Conservation (phyloP, 1,140 invertebrate genomes). For the Chlorops oryzae region DNA sequence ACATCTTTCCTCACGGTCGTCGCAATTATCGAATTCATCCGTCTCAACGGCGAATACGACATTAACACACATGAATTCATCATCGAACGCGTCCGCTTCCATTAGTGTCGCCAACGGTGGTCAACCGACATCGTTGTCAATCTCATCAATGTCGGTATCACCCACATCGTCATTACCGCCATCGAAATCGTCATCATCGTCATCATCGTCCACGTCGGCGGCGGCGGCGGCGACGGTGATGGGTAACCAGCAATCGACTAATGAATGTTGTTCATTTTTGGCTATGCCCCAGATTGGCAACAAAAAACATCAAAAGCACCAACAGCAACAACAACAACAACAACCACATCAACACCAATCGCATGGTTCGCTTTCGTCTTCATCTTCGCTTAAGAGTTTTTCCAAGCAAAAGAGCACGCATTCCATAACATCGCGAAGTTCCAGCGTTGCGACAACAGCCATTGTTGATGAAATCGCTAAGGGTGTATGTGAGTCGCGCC, state of each 20-base stretch:
- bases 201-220: too few relatives aligned
- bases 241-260: too few relatives aligned
- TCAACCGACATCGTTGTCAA: neutral
- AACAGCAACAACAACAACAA: conserved; percentile 5
- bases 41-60: conserved; percentile 42
- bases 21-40: conserved; percentile 35
- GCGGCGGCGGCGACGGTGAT: too few relatives aligned
- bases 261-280: too few relatives aligned
- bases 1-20: conserved; percentile 39
- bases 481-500: conserved; percentile 6
- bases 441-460: too few relatives aligned
- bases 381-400: conserved; percentile 6
- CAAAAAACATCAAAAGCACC: too few relatives aligned
- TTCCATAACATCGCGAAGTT: conserved; percentile 1
- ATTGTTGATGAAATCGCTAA: too few relatives aligned
- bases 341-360: neutral
- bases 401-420: conserved; percentile 8
- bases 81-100: conserved; percentile 5
- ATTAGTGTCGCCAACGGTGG: neutral
- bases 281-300: too few relatives aligned
- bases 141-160: neutral
- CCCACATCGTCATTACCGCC: too few relatives aligned
- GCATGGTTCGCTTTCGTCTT: conserved; percentile 4
- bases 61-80: conserved; percentile 21
- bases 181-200: too few relatives aligned